These are phyloP conservation scores for Archivesica marissinica DNA, from an alignment of 1,140 invertebrate genomes.

Conservation along the genomic window DNA sequence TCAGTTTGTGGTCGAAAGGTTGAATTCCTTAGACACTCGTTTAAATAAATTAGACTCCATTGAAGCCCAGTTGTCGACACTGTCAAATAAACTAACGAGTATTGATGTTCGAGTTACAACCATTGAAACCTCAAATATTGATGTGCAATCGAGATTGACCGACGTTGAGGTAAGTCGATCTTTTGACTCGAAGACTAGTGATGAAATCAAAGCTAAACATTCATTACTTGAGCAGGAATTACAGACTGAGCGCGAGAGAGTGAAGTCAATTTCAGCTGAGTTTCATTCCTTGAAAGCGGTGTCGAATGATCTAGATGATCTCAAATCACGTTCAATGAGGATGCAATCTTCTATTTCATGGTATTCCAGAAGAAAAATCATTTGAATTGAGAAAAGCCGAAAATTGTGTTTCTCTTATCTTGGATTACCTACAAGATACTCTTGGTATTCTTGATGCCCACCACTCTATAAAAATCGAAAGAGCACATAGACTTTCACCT, in stretches of 20 bases:
- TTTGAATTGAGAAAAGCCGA: background rate
- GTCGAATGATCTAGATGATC: background rate
- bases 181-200: constrained; percentile 4
- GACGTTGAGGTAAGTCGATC: background rate
- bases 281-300: background rate
- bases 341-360: background rate
- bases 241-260: background rate
- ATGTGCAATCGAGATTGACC: background rate
- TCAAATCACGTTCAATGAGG: background rate
- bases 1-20: background rate
- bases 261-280: background rate
- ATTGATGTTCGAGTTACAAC: constrained; percentile 7
- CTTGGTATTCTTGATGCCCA: background rate
- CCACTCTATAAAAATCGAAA: background rate
- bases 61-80: background rate
- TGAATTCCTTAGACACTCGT: background rate
- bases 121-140: background rate
- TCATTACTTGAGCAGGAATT: background rate
- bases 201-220: background rate
- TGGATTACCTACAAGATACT: background rate
- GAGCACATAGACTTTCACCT: background rate
- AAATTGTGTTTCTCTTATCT: background rate
- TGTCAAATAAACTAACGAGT: background rate
- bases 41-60: background rate
- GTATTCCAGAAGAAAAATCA: background rate